Base-by-base conservation (phyloP, 2,797 vertebrate genomes). In the Sternotherus odoratus region DNA sequence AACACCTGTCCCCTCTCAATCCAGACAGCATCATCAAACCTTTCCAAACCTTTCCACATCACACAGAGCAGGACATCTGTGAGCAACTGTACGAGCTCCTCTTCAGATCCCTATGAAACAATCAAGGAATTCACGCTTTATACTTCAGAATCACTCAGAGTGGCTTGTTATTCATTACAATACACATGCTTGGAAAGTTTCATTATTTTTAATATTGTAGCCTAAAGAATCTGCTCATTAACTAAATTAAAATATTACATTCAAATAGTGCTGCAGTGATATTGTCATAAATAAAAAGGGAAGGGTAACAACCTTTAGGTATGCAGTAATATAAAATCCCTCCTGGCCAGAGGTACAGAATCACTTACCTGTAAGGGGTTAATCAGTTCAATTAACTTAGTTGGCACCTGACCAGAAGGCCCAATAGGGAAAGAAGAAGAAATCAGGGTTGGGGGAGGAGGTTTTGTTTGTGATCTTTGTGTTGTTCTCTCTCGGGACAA, bases 11-110 rank as follows among this genome's bases (percentile, higher is more conserved):
- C 99, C 16, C 99, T 98, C 96, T 99, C 99, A 95, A 99, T 95
- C 99, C 99, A 99, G 36, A 99, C 98, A 2, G 96, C 95, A 50
- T 99, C 98, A 60, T 99, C 99, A 0, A 99, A 99, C 19, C 98
- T 99, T 88, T 99, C 99, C 12, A 99, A 98, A 15, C 99, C 99
- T n/a, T 98, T 99, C 99, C 99, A 99, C 98, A 99, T 99, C 90
- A 99, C 93, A 86, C 98, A 99, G 86, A 98, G 98, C 78, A 99
- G 94, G 48, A 99, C 98, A 97, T 99, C 98, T 95, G 99, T 98
- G 93, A 99, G 97, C 97, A 99, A 98, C 80, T 97, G 98, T 83
- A 98, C 87, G 90, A 99, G 98, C 82, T 99, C 99, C 92, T 99
- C 99, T 92, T 99, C 99, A 26, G 98, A 97, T 48, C 98, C 98